Conservation (phyloP, 2,888 invertebrate species). For the Calephelis perditalis region DNA sequence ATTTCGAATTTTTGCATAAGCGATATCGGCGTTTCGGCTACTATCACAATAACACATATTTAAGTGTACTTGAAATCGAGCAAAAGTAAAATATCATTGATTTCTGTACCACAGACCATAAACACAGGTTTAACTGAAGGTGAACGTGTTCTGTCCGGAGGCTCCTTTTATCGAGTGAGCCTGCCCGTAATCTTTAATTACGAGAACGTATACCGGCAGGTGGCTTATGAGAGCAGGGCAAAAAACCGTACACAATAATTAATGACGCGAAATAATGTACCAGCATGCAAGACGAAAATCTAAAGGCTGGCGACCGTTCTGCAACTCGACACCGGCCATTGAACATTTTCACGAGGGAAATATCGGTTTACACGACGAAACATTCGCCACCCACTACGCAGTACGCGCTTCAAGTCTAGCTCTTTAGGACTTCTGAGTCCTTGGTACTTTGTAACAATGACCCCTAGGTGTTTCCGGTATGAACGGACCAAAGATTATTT, state of each 20-base stretch:
- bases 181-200: constrained; percentile 62
- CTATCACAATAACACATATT: too few species aligned
- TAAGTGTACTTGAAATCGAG: background rate
- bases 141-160: constrained; percentile 43
- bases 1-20: too few species aligned
- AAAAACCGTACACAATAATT: constrained; percentile 69
- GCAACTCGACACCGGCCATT: constrained; percentile 69
- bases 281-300: constrained; percentile 74
- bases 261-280: constrained; percentile 75
- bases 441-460: constrained; percentile 35
- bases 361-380: constrained; percentile 64
- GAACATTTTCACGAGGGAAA: constrained; percentile 73
- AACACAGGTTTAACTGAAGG: constrained; percentile 43
- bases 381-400: constrained; percentile 65
- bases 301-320: constrained; percentile 61
- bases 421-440: constrained; percentile 38
- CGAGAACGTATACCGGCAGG: constrained; percentile 59
- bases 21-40: too few species aligned
- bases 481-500: too few species aligned
- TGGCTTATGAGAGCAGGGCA: constrained; percentile 60
- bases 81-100: constrained; percentile 27
- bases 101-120: constrained; percentile 33
- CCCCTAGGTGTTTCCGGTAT: background rate
- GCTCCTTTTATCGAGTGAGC: constrained; percentile 40
- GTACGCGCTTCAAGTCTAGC: constrained; percentile 33